phyloP scores from a whole-genome alignment of 2,113 vertebrate genomes.

The Trichechus manatus region DNA sequence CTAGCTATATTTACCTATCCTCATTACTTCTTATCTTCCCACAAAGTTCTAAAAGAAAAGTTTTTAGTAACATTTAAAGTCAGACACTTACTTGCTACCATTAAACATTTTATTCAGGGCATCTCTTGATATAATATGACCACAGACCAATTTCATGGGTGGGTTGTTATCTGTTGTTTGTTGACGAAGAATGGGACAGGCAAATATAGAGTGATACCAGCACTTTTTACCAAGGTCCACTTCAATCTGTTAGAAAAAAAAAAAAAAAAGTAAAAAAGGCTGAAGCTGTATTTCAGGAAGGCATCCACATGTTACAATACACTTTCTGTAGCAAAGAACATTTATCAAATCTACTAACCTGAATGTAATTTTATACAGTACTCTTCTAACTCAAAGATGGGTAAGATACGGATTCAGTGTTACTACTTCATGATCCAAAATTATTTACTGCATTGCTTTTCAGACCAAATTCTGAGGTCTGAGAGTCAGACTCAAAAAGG shows the following conservation, averaged over 20 bases:
- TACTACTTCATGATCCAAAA: neutral
- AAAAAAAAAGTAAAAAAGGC: conserved; percentile 27
- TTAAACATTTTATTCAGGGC: conserved; percentile 95
- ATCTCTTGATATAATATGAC: conserved; percentile 94
- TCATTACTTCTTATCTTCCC: neutral
- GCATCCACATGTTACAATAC: neutral
- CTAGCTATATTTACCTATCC: neutral
- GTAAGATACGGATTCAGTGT: neutral
- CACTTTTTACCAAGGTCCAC: conserved; percentile 93
- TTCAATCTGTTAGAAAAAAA: conserved; percentile 89
- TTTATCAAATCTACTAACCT: neutral
- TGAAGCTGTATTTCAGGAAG: neutral
- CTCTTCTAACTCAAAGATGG: neutral
- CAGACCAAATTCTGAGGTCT: neutral
- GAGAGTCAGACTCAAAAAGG: neutral
- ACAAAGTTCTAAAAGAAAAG: neutral
- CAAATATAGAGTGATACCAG: conserved; percentile 95
- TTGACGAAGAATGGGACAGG: conserved; percentile 93
- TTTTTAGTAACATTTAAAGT: neutral
- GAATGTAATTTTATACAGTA: neutral
- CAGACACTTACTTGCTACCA: conserved; percentile 93
- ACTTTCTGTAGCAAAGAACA: neutral
- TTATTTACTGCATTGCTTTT: neutral
- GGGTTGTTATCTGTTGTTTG: conserved; percentile 94
- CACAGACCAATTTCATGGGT: conserved; percentile 94